A percentile compares a stretch with the other conserved stretches of the same genome.
These are phyloP conservation scores for Drosophila subsilvestris DNA, from an alignment of 2,888 invertebrate genomes.

Conservation along the genomic window DNA sequence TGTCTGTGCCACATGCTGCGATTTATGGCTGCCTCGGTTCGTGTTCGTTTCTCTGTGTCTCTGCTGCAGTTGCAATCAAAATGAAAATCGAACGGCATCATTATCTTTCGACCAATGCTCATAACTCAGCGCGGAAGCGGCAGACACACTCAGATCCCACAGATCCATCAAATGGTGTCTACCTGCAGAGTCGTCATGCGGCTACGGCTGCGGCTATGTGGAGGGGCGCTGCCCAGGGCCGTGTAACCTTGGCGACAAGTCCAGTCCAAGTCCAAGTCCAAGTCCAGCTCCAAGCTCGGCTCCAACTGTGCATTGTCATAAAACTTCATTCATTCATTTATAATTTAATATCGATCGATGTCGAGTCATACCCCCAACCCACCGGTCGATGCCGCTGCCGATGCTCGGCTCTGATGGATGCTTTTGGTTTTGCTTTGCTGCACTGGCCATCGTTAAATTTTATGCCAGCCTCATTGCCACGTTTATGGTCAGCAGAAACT, in stretches of 20 bases:
- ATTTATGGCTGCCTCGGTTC: constrained; percentile 21
- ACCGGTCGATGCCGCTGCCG: constrained; percentile 11
- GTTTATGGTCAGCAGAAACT: constrained; percentile 64
- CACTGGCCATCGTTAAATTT: constrained; percentile 66
- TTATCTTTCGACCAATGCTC: constrained; percentile 75
- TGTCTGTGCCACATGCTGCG: constrained; percentile 48
- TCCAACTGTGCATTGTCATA: constrained; percentile 62
- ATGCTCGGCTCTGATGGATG: constrained; percentile 47
- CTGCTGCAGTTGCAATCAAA: constrained; percentile 28
- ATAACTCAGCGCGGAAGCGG: constrained; percentile 64
- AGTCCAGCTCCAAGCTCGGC: constrained; percentile 13
- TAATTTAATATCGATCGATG: constrained; percentile 79
- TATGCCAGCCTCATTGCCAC: constrained; percentile 67
- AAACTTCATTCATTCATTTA: constrained; percentile 81
- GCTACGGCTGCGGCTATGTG: no score
- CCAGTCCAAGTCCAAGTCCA: constrained; percentile 14
- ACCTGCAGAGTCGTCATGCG: constrained; percentile 1
- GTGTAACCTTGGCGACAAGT: not conserved
- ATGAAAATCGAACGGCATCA: constrained; percentile 51
- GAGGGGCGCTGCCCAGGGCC: no score
- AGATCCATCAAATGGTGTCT: constrained; percentile 10
- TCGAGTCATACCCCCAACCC: constrained; percentile 48
- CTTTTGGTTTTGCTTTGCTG: constrained; percentile 36
- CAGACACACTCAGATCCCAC: not conserved
- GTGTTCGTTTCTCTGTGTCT: constrained; percentile 10